Conservation (phyloP, 2,113 vertebrate species). For the Pluvianellus socialis region DNA sequence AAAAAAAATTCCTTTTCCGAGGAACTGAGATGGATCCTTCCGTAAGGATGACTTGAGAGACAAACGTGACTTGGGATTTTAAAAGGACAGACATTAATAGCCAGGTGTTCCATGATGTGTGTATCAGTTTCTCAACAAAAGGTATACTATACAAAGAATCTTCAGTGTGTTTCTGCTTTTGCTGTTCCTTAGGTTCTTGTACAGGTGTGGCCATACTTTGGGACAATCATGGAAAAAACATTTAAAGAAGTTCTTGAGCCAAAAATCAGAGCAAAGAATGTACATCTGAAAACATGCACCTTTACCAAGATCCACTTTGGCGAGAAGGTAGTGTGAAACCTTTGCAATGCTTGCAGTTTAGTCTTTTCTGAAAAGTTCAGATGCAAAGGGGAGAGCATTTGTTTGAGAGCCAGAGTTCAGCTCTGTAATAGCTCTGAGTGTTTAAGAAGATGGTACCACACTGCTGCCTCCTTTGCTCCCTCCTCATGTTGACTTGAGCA, state of each 20-base stretch:
- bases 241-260: constrained; percentile 86
- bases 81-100: neutral
- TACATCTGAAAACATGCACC: constrained; percentile 85
- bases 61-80: neutral
- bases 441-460: neutral
- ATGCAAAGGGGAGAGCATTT: neutral
- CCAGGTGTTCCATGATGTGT: neutral
- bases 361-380: neutral
- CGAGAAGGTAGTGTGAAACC: constrained; percentile 76
- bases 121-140: neutral
- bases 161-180: neutral
- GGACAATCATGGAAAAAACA: constrained; percentile 89
- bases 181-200: constrained; percentile 78
- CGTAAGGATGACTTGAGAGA: neutral
- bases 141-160: neutral
- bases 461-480: neutral
- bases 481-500: neutral
- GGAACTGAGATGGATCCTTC: neutral
- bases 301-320: constrained; percentile 94
- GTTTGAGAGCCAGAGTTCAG: neutral
- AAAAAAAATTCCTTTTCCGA: neutral
- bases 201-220: constrained; percentile 95
- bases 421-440: neutral
- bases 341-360: neutral
- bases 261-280: constrained; percentile 80